Percentiles rank a stretch among this genome's conserved stretches.
Conservation (phyloP, 1,140 invertebrate genomes). For the Aphidius gifuensis region DNA sequence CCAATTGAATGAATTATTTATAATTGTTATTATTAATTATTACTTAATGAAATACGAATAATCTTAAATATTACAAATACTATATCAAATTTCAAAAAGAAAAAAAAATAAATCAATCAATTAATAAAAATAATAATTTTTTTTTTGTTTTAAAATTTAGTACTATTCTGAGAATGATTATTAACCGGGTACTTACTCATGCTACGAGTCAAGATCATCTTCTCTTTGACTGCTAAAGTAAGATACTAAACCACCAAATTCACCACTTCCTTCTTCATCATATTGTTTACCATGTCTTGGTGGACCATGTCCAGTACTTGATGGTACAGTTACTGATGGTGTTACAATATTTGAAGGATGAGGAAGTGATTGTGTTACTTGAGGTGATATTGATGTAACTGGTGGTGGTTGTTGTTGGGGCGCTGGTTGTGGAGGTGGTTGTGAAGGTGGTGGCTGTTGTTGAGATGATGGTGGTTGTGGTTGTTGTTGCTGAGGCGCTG, state of each 20-base stretch:
- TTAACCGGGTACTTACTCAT: constrained; percentile 53
- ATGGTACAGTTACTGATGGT: no score
- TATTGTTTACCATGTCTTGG: constrained; percentile 34
- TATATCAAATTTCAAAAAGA: no score
- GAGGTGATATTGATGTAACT: no score
- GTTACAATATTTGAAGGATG: no score
- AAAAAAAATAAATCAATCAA: no score
- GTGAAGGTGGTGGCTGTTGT: constrained; percentile 26
- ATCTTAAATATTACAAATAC: no score
- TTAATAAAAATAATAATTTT: no score
- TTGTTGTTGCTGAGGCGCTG: constrained; percentile 27
- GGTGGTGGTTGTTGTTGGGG: no score
- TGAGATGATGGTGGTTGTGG: constrained; percentile 25
- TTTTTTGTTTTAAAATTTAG: neutral
- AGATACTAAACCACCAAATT: constrained; percentile 81
- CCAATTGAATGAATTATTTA: constrained; percentile 4
- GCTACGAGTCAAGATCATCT: constrained; percentile 66
- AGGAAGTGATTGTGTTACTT: no score
- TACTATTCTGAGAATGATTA: constrained; percentile 25
- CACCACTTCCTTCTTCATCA: constrained; percentile 62
- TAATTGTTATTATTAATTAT: constrained; percentile 1
- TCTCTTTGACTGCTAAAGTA: constrained; percentile 82
- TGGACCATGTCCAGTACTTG: constrained; percentile 26
- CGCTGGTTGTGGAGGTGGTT: constrained; percentile 25
- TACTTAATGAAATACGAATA: neutral